phyloP scores from a whole-genome alignment of 2,888 invertebrate genomes.

The Ectemnius cavifrons region DNA sequence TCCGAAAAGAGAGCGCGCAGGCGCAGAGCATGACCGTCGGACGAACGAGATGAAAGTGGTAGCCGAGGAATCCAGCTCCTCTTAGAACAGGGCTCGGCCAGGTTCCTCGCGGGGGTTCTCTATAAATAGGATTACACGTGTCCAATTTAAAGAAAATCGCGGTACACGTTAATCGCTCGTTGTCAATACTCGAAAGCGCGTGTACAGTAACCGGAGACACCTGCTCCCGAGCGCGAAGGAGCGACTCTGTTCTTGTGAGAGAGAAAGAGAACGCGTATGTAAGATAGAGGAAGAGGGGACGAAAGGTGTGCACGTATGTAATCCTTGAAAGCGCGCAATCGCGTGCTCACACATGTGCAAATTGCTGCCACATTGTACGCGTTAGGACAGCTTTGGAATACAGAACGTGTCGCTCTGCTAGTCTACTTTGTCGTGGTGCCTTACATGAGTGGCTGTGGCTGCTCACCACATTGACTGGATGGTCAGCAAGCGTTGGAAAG shows the following conservation, averaged over 20 bases:
- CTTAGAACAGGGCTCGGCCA: slow-evolving; percentile 21
- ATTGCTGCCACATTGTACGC: slow-evolving; percentile 2
- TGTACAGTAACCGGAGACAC: slow-evolving; percentile 47
- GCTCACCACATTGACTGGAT: too few species aligned
- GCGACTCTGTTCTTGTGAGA: not conserved
- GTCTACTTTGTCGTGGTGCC: too few species aligned
- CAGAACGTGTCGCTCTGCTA: too few species aligned
- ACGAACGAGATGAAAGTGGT: not conserved
- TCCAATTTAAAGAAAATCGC: slow-evolving; percentile 40
- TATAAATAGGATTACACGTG: slow-evolving; percentile 58
- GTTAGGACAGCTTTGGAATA: too few species aligned
- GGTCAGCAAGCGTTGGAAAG: too few species aligned
- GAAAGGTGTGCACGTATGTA: slow-evolving; percentile 8
- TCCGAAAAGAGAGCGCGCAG: too few species aligned
- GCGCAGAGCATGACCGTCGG: too few species aligned
- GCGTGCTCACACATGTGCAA: slow-evolving; percentile 16
- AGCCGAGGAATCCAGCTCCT: slow-evolving; percentile 18
- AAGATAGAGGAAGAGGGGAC: not conserved
- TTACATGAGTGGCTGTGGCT: too few species aligned
- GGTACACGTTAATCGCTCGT: slow-evolving; percentile 43
- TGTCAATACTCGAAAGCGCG: slow-evolving; percentile 33
- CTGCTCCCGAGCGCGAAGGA: slow-evolving; percentile 18
- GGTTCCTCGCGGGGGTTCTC: slow-evolving; percentile 16
- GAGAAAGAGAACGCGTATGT: not conserved
- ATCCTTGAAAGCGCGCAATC: slow-evolving; percentile 9